Evolutionary conservation across 1,140 invertebrate species (phyloP).

Genomic region (Dermatophagoides farinae): DNA sequence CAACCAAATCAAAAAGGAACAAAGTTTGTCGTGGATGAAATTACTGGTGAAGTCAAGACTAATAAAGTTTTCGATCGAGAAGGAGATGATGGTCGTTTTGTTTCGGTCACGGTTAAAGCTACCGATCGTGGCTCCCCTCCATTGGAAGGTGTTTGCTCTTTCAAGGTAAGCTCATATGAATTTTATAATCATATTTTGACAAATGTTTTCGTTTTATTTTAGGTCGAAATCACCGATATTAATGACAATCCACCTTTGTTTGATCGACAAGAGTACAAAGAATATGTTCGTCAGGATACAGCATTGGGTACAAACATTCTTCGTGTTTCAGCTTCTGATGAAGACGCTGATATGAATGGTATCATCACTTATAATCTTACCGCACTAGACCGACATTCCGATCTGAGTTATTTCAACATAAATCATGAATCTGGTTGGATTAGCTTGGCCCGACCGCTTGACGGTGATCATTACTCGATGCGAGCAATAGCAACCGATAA

Average conservation of each 20-base stretch:
- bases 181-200: too few species aligned
- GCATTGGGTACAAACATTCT: constrained; percentile 83
- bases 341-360: constrained; percentile 86
- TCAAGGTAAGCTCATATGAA: constrained; percentile 41
- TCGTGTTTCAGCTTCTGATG: constrained; percentile 76
- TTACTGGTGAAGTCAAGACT: constrained; percentile 75
- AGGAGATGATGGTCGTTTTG: constrained; percentile 84
- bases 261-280: constrained; percentile 86
- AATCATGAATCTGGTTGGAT: constrained; percentile 91
- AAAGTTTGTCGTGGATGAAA: constrained; percentile 81
- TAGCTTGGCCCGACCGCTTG: constrained; percentile 70
- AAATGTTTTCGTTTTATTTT: background rate
- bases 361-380: constrained; percentile 43
- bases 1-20: constrained; percentile 89
- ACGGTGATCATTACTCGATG: constrained; percentile 82
- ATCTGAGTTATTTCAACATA: constrained; percentile 82
- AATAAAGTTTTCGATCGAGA: constrained; percentile 90
- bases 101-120: constrained; percentile 82
- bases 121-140: constrained; percentile 89
- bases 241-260: constrained; percentile 81
- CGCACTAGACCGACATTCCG: constrained; percentile 56
- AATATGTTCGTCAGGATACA: constrained; percentile 88
- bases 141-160: constrained; percentile 78
- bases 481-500: constrained; percentile 77
- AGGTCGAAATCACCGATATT: constrained; percentile 66